phyloP scores from a whole-genome alignment of 2,113 vertebrate species.

The Rhegmatorhina hoffmannsi region DNA sequence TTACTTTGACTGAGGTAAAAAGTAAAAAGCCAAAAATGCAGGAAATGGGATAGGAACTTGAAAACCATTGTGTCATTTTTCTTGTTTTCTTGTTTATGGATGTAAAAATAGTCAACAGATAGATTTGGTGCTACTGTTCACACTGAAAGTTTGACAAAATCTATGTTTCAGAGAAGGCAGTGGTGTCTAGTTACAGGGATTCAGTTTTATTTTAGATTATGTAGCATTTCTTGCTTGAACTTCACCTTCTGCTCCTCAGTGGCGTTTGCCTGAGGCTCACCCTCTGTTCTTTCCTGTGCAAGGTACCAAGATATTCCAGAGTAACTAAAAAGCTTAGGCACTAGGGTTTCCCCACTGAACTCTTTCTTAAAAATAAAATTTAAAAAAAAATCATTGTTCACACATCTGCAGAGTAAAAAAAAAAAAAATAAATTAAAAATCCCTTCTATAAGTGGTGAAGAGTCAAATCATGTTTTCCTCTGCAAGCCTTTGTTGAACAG shows the following conservation, averaged over 20 bases:
- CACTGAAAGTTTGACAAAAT: neutral
- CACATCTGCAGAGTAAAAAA: neutral
- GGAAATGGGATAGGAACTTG: neutral
- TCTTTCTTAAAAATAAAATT: neutral
- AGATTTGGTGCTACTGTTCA: neutral
- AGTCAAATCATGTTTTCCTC: neutral
- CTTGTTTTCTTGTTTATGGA: neutral
- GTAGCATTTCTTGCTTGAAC: neutral
- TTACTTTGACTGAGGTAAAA: neutral
- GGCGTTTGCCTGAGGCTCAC: neutral
- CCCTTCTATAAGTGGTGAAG: neutral
- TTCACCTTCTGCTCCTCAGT: neutral
- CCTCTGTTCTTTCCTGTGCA: neutral
- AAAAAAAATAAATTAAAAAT: neutral
- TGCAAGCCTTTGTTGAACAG: neutral
- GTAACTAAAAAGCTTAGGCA: neutral
- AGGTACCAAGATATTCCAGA: neutral
- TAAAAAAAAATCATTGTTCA: neutral
- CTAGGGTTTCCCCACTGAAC: neutral
- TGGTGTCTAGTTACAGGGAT: neutral
- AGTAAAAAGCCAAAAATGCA: neutral
- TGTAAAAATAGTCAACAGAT: neutral
- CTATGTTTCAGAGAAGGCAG: neutral
- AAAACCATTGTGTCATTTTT: neutral
- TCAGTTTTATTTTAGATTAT: neutral